Evolutionary conservation across 2,888 invertebrate genomes (phyloP), one percentile per base, ranked within the genome.

Genomic region (Andrena haemorrhoa): DNA sequence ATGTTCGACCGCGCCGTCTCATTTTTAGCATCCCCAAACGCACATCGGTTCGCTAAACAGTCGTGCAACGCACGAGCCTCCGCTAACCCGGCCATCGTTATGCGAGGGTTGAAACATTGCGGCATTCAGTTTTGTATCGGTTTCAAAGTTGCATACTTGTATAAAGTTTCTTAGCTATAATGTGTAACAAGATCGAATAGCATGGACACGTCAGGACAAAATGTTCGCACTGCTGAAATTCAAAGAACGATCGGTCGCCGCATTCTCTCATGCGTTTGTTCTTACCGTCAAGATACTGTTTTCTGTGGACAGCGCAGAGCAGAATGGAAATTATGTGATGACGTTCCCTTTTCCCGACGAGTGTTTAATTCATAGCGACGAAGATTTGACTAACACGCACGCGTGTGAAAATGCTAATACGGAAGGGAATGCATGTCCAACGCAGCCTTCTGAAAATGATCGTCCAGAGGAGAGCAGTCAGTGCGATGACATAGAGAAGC

Each of bases 161-260:
- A 33, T 8, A 49, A 61, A 53, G 16, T 83, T 79, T 51, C 78
- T 80, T 79, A 64, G 76, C 71, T 71, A 7, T 33, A 7, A 29
- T 41, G 16, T 8, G 31, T 65, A 35, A 23, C 51, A 58, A 93
- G 93, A 91, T 84, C 91, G 90, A 79, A 90, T 91, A 41, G 88
- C 89, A 47, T 93, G 93, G 93, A 92, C 92, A 20, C 90, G 93
- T 2, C 92, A 92, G 68, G 93, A 93, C 72, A 93, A 93, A 85
- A 92, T 92, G 89, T 92, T 93, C 74, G 93, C 93, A 0, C 88
- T 92, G 79, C 71, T 92, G 47, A 93, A 93, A 60, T 93, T 93
- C 68, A 86, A 89, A 2, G 92, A 92, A 35, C 86, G 89, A 74
- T 88, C 88, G 12, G 92, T 91, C 0, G 81, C 82, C 2, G 88